Conservation (phyloP, 30 jellyfish, hydroid and myxozoan genomes). For the Cassiopea andromeda region DNA sequence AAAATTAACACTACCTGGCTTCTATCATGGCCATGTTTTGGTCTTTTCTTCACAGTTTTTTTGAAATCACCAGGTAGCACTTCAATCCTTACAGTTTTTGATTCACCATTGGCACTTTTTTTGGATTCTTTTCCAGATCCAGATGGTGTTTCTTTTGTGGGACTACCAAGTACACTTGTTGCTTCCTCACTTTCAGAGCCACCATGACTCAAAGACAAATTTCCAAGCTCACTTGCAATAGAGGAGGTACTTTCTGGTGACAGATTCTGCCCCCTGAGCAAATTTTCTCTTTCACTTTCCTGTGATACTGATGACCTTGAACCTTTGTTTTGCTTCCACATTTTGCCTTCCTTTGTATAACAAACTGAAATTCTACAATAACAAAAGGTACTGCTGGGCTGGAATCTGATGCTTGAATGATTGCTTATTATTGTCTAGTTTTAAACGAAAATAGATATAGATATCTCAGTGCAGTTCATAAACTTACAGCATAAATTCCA, state of each 20-base stretch:
- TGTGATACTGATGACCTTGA: constrained; percentile 56
- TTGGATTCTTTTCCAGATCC: constrained; percentile 69
- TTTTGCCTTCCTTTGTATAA: constrained; percentile 3
- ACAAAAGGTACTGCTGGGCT: background rate
- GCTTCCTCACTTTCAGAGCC: constrained; percentile 70
- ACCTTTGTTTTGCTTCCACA: constrained; percentile 62
- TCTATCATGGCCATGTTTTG: constrained; percentile 88
- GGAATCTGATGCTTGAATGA: background rate
- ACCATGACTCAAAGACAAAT: constrained; percentile 46
- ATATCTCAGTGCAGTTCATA: no score
- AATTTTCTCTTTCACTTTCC: constrained; percentile 54
- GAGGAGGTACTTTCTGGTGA: constrained; percentile 40
- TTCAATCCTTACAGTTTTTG: constrained; percentile 84
- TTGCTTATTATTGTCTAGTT: background rate
- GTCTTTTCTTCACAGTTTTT: constrained; percentile 63
- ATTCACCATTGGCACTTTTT: constrained; percentile 75
- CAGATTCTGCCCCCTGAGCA: constrained; percentile 24
- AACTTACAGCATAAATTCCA: no score
- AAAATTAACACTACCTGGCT: constrained; percentile 31
- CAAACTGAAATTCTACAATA: background rate
- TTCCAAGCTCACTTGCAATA: constrained; percentile 50
- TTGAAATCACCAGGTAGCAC: constrained; percentile 84
- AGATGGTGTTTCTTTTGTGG: constrained; percentile 68
- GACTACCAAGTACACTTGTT: constrained; percentile 54
- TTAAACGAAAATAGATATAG: no score